phyloP scores from a whole-genome alignment of 1,140 invertebrate genomes.

The Euglossa dilemma region DNA sequence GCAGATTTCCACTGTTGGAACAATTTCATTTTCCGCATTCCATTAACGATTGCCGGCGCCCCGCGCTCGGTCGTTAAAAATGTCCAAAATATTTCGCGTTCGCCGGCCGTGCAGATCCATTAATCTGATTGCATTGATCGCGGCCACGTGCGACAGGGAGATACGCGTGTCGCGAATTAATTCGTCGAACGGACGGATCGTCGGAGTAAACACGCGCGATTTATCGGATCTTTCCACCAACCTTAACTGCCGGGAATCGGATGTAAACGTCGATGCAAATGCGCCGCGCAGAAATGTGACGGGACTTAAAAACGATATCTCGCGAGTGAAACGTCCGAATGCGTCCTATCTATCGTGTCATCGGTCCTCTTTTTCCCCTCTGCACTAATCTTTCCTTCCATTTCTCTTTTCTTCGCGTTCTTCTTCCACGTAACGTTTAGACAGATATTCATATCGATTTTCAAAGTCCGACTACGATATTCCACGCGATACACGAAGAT shows the following conservation, averaged over 20 bases:
- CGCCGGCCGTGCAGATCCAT: constrained; percentile 14
- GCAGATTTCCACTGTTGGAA: background rate
- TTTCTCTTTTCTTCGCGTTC: background rate
- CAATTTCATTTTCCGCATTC: constrained; percentile 1
- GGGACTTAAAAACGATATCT: background rate
- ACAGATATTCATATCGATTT: background rate
- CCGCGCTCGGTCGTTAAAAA: background rate
- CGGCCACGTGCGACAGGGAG: background rate
- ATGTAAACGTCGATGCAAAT: background rate
- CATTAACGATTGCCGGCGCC: background rate
- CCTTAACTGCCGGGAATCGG: background rate
- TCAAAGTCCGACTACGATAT: too few species aligned
- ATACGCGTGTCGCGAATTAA: constrained; percentile 12
- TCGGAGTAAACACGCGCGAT: background rate
- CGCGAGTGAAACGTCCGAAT: background rate
- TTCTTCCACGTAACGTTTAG: background rate
- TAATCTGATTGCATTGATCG: constrained; percentile 27
- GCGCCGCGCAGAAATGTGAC: background rate
- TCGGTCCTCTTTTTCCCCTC: background rate
- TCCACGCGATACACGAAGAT: too few species aligned
- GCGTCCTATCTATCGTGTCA: background rate
- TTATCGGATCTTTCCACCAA: background rate
- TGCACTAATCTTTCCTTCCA: background rate
- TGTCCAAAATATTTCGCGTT: constrained; percentile 39
- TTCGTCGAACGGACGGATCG: background rate